These are phyloP conservation scores for Terrapene triunguis DNA, from an alignment of 2,113 vertebrate genomes.

Conservation along the genomic window DNA sequence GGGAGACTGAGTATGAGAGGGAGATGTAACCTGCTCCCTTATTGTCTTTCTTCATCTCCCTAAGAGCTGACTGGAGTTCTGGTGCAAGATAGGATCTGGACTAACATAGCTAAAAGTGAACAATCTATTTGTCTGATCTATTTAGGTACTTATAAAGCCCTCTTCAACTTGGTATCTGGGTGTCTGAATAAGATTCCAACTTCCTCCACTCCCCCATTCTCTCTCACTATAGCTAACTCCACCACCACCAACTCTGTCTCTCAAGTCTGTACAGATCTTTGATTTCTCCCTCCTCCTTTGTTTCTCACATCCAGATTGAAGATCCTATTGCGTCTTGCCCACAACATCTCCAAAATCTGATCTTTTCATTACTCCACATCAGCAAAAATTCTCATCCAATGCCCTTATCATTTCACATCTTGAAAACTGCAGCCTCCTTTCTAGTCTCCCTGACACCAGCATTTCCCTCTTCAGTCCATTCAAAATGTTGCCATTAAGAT, in stretches of 20 bases:
- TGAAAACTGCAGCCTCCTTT: not conserved
- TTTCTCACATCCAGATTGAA: not conserved
- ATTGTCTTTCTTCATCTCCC: not conserved
- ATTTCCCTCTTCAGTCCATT: not conserved
- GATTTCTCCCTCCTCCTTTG: not conserved
- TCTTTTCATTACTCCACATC: not conserved
- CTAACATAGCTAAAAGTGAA: too few species aligned
- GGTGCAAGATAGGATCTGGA: not conserved
- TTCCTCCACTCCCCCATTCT: not conserved
- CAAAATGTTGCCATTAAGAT: not conserved
- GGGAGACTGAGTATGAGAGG: not conserved
- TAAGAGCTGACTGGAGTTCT: not conserved
- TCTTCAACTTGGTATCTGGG: not conserved
- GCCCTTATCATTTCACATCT: not conserved
- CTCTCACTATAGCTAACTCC: not conserved
- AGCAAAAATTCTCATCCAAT: not conserved
- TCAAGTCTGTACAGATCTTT: not conserved
- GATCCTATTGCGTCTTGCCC: not conserved
- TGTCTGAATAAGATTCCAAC: not conserved
- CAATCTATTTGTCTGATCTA: not conserved
- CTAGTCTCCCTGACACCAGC: not conserved
- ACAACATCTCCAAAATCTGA: not conserved
- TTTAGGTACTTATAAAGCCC: not conserved
- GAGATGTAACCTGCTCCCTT: not conserved
- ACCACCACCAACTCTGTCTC: not conserved